Evolutionary conservation across 2,888 invertebrate genomes (phyloP).

Genomic region (Bombyx huttoni): DNA sequence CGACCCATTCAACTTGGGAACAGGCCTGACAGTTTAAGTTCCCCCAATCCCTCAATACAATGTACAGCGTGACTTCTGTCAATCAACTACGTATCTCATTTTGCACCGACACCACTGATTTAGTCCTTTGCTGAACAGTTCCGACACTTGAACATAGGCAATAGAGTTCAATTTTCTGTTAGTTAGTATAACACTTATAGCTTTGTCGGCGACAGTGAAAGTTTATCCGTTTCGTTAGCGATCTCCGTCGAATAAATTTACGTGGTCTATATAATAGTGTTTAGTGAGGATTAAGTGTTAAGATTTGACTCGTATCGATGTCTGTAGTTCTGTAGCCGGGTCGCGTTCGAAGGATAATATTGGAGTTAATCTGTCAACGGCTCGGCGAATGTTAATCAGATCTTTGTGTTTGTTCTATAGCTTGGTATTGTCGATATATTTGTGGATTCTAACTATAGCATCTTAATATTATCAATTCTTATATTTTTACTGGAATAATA

Average conservation of each 20-base stretch:
- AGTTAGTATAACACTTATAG: constrained; percentile 13
- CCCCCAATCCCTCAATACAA: constrained; percentile 39
- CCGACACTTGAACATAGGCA: constrained; percentile 12
- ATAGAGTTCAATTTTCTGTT: constrained; percentile 17
- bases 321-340: constrained; percentile 33
- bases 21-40: constrained; percentile 57
- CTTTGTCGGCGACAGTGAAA: constrained; percentile 24
- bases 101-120: constrained; percentile 26
- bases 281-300: constrained; percentile 50
- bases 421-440: background rate
- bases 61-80: constrained; percentile 47
- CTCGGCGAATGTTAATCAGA: constrained; percentile 53
- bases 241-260: constrained; percentile 55
- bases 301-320: constrained; percentile 25
- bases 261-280: constrained; percentile 54
- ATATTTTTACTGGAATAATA: too few species aligned
- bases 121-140: constrained; percentile 14
- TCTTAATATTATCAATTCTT: too few species aligned
- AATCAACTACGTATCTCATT: constrained; percentile 41
- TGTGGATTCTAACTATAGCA: too few species aligned
- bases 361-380: constrained; percentile 53
- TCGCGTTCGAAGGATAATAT: constrained; percentile 44
- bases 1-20: constrained; percentile 44
- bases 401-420: constrained; percentile 13
- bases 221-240: constrained; percentile 52